Base-by-base conservation (phyloP, 2,797 vertebrate genomes). In the Manis javanica region DNA sequence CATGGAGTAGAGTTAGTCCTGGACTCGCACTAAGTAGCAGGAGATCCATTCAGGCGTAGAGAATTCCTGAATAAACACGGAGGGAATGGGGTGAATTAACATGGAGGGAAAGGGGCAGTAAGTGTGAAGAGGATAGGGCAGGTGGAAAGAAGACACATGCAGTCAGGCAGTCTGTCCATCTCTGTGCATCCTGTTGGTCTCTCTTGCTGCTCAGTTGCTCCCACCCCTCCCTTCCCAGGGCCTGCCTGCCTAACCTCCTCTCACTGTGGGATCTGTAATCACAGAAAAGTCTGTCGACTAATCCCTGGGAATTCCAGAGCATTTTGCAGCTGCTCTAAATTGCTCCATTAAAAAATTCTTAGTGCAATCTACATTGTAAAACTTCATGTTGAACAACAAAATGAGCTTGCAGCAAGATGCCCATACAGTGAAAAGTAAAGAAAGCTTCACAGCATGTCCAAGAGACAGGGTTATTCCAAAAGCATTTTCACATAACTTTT, bases 311-410 rank as follows among this genome's bases (percentile, higher is more conserved):
- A 97, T 92, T 90, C 95, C 94, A 95, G 53, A 85, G 66, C 74
- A 49, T n/a, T 91, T 57, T 95, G 96, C 37, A 95, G 42, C 93
- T 86, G 93, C 94, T 98, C 93, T 82, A 97, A 95, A 92, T 90
- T 51, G 95, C 96, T 94, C 94, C 94, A 96, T 88, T 97, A 97
- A 97, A 95, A 77, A 86, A 93, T 69, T 94, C 55, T 75, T 74
- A 95, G 87, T 55, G 91, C 78, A 87, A 91, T 96, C 95, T 95
- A 87, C 69, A 97, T 91, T 96, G 96, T 96, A 94, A 94, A 96
- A 96, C 92, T 94, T 96, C 90, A 87, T 94, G 95, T 96, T 96
- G 92, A 94, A 97, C 96, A 96, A 97, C 95, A 97, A 94, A 96
- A 97, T 84, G 92, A 97, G 85, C 88, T 87, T 88, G 85, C 88